Evolutionary conservation across 1,140 invertebrate species (phyloP).

Genomic region (Acromyrmex heyeri): DNA sequence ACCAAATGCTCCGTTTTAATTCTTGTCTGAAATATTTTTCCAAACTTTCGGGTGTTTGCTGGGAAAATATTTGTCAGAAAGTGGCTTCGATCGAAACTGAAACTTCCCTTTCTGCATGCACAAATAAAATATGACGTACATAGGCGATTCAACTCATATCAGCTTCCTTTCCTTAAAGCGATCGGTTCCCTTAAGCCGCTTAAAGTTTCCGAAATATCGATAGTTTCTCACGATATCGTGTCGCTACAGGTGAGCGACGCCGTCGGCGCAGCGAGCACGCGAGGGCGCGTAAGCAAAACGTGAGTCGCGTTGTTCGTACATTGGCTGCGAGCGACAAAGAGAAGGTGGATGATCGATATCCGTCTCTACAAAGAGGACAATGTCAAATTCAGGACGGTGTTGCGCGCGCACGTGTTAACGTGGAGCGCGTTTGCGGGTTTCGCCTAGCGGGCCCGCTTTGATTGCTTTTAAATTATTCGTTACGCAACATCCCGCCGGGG

Average conservation of each 20-base stretch:
- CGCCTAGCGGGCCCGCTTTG: conserved; percentile 58
- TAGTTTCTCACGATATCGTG: conserved; percentile 28
- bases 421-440: conserved; percentile 61
- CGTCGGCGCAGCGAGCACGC: neutral
- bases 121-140: conserved; percentile 1
- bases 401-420: conserved; percentile 58
- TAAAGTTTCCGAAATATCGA: conserved; percentile 59
- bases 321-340: conserved; percentile 50
- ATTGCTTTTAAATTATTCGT: conserved; percentile 67
- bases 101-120: neutral
- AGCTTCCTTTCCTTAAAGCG: neutral
- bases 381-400: conserved; percentile 75
- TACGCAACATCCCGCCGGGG: conserved; percentile 54
- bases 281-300: conserved; percentile 60
- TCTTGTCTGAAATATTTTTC: neutral
- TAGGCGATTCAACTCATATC: conserved; percentile 15
- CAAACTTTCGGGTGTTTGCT: neutral
- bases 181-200: conserved; percentile 43
- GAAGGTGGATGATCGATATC: conserved; percentile 75
- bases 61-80: conserved; percentile 7
- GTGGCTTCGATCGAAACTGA: neutral
- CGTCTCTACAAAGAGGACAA: conserved; percentile 72
- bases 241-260: conserved; percentile 51
- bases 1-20: neutral
- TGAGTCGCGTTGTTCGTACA: conserved; percentile 68